phyloP scores from a whole-genome alignment of 1,140 invertebrate species.

The Heterodera schachtii region DNA sequence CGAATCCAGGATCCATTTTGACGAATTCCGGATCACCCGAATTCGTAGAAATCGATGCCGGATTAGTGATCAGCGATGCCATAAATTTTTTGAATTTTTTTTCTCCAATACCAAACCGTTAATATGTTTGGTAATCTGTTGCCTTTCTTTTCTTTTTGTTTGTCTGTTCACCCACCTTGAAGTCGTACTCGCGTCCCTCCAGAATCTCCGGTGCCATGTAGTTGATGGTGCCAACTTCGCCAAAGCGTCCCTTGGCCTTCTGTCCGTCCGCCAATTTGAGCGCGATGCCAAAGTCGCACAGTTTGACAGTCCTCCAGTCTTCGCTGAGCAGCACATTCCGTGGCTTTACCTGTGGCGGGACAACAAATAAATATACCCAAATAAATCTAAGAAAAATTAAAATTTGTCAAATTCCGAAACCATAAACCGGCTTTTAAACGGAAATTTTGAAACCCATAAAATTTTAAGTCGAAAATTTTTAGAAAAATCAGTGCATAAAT shows the following conservation, averaged over 20 bases:
- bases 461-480: not conserved
- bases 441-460: too few relatives aligned
- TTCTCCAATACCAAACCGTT: too few relatives aligned
- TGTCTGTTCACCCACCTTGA: conserved; percentile 9
- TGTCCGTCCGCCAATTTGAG: conserved; percentile 5
- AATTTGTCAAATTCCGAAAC: not conserved
- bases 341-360: conserved; percentile 25
- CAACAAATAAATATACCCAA: not conserved
- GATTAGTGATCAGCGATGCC: too few relatives aligned
- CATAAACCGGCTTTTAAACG: not conserved
- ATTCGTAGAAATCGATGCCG: too few relatives aligned
- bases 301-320: conserved; percentile 27
- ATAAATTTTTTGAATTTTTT: too few relatives aligned
- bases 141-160: too few relatives aligned
- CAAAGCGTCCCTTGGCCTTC: conserved; percentile 30
- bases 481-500: not conserved
- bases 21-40: too few relatives aligned
- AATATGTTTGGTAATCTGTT: too few relatives aligned
- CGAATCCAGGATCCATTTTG: too few relatives aligned
- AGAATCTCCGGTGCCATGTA: conserved; percentile 41
- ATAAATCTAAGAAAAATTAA: not conserved
- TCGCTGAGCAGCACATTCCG: conserved; percentile 27
- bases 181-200: conserved; percentile 31
- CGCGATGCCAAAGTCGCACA: conserved; percentile 38
- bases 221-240: conserved; percentile 28